These are phyloP conservation scores for Gobiocypris rarus DNA, from an alignment of 2,113 vertebrate genomes.

Conservation along the genomic window DNA sequence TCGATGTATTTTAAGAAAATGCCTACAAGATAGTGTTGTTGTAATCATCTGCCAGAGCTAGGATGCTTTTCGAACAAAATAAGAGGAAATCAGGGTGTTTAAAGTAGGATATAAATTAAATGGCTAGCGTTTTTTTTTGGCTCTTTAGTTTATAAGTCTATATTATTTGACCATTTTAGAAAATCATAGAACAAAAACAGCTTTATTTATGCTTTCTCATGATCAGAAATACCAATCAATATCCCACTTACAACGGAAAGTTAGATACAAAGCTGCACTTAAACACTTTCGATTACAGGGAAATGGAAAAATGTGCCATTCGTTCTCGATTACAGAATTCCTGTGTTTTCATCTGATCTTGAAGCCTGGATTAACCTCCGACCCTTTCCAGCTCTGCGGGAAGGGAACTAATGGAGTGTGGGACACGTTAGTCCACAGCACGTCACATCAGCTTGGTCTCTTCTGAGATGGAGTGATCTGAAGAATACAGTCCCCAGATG, in stretches of 20 bases:
- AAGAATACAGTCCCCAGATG: not conserved
- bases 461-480: constrained; percentile 15
- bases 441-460: not conserved
- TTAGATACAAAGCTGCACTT: not conserved
- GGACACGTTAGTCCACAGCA: not conserved
- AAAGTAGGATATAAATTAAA: not conserved
- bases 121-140: not conserved
- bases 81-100: not conserved
- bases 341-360: not conserved
- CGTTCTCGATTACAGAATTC: not conserved
- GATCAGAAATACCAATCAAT: not conserved
- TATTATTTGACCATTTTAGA: not conserved
- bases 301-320: not conserved
- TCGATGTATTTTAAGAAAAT: not conserved
- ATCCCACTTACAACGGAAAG: not conserved
- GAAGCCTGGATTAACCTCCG: not conserved
- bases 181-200: not conserved
- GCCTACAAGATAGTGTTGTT: not conserved
- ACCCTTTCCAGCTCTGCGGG: not conserved
- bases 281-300: not conserved
- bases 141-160: not conserved
- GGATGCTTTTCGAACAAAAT: not conserved
- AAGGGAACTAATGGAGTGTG: constrained; percentile 11
- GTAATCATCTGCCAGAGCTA: not conserved
- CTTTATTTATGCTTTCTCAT: not conserved